A percentile compares a stretch with the other conserved stretches of the same genome.
These are phyloP conservation scores for Sclerurus mexicanus DNA, from an alignment of 2,113 vertebrate genomes.

Conservation along the genomic window DNA sequence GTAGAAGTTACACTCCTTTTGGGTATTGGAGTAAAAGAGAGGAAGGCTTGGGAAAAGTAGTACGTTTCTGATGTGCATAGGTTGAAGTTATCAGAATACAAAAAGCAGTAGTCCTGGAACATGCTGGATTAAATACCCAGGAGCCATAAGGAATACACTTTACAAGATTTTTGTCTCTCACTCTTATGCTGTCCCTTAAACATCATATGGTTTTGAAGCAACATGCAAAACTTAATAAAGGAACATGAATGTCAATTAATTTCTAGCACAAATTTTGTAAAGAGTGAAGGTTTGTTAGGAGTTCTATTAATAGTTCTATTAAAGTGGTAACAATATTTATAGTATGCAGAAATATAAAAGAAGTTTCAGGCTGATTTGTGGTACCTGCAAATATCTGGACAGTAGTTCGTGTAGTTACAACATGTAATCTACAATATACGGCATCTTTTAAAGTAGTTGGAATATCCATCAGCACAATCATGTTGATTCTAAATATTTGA, in stretches of 20 bases:
- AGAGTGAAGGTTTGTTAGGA: not conserved
- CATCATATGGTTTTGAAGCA: constrained; percentile 15
- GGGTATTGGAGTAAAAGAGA: not conserved
- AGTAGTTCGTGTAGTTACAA: not conserved
- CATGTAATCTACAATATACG: not conserved
- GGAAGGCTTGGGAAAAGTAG: not conserved
- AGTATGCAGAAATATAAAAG: not conserved
- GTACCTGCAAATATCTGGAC: not conserved
- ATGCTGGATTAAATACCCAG: not conserved
- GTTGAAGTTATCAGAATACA: not conserved
- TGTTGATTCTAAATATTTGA: not conserved
- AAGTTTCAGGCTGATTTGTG: not conserved
- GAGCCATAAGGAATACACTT: not conserved
- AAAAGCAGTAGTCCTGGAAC: not conserved
- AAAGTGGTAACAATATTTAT: not conserved
- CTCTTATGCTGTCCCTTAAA: constrained; percentile 1
- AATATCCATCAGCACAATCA: not conserved
- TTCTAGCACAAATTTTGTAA: not conserved
- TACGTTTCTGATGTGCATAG: not conserved
- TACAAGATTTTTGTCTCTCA: not conserved
- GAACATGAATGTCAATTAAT: not conserved
- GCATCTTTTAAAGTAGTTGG: not conserved
- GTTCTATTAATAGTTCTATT: not conserved
- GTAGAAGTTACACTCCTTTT: not conserved
- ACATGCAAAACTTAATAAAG: not conserved